These are phyloP conservation scores for Temnothorax unifasciatus DNA, from an alignment of 2,888 invertebrate species.

Conservation along the genomic window DNA sequence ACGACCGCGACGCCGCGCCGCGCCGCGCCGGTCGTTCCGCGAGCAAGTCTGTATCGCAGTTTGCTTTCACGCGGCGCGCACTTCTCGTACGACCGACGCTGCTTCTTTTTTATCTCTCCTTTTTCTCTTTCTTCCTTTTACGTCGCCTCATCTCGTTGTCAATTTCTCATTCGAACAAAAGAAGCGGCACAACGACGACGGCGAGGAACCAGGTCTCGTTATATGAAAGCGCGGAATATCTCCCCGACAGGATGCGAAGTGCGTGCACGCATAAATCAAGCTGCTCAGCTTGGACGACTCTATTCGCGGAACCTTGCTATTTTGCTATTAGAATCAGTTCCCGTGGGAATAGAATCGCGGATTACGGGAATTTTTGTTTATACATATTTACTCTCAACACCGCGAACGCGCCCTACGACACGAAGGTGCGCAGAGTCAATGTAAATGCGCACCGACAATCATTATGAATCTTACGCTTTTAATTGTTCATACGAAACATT, in stretches of 20 bases:
- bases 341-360: constrained; percentile 9
- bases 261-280: constrained; percentile 32
- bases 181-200: neutral
- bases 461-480: neutral
- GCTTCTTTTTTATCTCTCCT: neutral
- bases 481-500: neutral
- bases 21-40: constrained; percentile 12
- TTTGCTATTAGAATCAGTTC: constrained; percentile 14
- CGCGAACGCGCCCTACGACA: neutral
- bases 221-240: constrained; percentile 47
- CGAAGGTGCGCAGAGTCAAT: neutral
- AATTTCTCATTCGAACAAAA: constrained; percentile 45
- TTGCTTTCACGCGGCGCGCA: constrained; percentile 57
- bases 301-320: constrained; percentile 22
- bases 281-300: constrained; percentile 24
- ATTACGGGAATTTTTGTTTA: neutral
- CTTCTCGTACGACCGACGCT: neutral
- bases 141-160: constrained; percentile 35
- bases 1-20: too few species aligned
- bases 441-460: neutral
- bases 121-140: neutral
- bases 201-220: constrained; percentile 23
- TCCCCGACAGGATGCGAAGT: constrained; percentile 31
- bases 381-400: too few species aligned
- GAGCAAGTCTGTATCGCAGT: constrained; percentile 30